phyloP scores from a whole-genome alignment of 2,888 invertebrate genomes.

The Cantharis rustica region DNA sequence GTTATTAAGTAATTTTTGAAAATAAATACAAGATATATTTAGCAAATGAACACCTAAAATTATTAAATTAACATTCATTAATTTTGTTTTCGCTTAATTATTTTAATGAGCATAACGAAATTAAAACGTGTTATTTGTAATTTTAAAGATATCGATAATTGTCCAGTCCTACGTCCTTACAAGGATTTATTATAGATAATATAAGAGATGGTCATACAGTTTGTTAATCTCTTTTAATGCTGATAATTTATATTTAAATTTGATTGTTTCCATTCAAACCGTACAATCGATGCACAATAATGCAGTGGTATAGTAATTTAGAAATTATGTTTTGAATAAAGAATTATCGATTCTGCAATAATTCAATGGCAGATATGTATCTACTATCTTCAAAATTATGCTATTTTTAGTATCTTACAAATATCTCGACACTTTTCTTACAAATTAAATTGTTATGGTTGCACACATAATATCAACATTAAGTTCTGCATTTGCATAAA shows the following conservation, averaged over 20 bases:
- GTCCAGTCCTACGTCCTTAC: neutral
- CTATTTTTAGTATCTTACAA: too few relatives aligned
- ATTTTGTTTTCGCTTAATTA: too few relatives aligned
- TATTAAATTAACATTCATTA: too few relatives aligned
- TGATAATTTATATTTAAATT: neutral
- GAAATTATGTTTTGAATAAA: neutral
- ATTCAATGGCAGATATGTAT: too few relatives aligned
- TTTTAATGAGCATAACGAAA: too few relatives aligned
- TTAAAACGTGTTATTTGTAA: too few relatives aligned
- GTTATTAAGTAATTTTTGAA: neutral
- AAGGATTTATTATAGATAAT: neutral
- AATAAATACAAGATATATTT: too few relatives aligned
- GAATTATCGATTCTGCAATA: neutral
- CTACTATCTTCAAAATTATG: too few relatives aligned
- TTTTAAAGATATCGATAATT: neutral
- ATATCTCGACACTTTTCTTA: neutral
- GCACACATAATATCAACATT: too few relatives aligned
- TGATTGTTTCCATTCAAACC: neutral
- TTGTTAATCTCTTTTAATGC: neutral
- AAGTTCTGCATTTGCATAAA: neutral
- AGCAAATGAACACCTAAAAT: neutral
- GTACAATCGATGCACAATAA: neutral
- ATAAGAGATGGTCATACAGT: neutral
- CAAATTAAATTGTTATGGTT: too few relatives aligned
- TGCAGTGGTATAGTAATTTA: neutral